Conservation (phyloP, 92 coral and sea anemone genomes). For the Palythoa heliodiscus region DNA sequence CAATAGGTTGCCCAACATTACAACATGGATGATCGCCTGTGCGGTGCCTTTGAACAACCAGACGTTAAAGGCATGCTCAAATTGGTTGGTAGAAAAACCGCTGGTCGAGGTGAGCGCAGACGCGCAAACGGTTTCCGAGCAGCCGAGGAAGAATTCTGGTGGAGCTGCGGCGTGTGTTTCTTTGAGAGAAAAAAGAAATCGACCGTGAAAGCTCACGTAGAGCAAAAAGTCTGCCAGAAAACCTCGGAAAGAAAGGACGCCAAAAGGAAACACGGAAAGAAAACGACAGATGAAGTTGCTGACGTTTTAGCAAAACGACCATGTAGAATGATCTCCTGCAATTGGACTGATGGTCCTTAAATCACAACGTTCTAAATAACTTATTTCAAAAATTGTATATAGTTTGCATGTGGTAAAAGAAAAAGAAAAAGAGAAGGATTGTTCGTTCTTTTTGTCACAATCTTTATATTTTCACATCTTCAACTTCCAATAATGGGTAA, state of each 20-base stretch:
- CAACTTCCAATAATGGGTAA: too few species aligned
- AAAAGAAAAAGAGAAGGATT: too few species aligned
- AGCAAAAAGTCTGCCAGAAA: conserved; percentile 55
- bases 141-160: conserved; percentile 51
- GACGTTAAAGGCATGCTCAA: conserved; percentile 74
- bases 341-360: background rate
- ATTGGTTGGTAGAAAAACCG: conserved; percentile 57
- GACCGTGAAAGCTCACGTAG: conserved; percentile 58
- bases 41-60: conserved; percentile 76
- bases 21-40: conserved; percentile 60
- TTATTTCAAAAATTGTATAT: background rate
- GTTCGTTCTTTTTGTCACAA: too few species aligned
- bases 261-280: conserved; percentile 13
- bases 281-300: background rate
- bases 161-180: conserved; percentile 64
- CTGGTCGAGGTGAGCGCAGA: conserved; percentile 44
- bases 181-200: conserved; percentile 65
- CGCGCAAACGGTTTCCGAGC: conserved; percentile 44
- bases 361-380: too few species aligned
- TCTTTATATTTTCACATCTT: too few species aligned
- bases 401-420: too few species aligned
- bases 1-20: conserved; percentile 64
- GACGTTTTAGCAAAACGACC: background rate
- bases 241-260: conserved; percentile 35
- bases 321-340: background rate